Conservation (phyloP, 35 echinoderm and acorn worm genomes). For the Diadema setosum region DNA sequence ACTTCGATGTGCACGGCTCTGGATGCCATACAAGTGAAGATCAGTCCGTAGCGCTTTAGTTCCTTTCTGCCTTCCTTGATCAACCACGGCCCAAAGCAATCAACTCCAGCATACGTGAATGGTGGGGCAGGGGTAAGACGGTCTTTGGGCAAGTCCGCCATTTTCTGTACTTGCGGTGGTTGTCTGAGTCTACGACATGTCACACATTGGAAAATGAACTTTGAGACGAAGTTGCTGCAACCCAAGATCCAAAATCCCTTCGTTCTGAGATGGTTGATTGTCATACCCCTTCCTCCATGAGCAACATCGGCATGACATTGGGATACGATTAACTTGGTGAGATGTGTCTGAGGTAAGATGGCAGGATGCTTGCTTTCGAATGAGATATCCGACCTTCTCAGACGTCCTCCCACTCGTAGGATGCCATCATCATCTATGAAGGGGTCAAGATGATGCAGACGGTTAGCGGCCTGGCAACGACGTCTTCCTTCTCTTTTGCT, state of each 20-base stretch:
- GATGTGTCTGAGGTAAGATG: background rate
- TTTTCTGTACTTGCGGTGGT: background rate
- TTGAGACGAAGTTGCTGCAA: background rate
- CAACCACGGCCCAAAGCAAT: slow-evolving; percentile 57
- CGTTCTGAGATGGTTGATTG: slow-evolving; percentile 27
- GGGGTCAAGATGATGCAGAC: background rate
- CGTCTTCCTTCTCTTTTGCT: background rate
- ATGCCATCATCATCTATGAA: slow-evolving; percentile 29
- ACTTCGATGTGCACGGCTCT: slow-evolving; percentile 63
- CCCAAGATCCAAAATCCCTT: slow-evolving; percentile 51
- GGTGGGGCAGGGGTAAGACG: slow-evolving; percentile 3
- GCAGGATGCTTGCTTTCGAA: slow-evolving; percentile 12
- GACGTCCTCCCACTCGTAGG: slow-evolving; percentile 38
- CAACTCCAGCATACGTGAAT: slow-evolving; percentile 52
- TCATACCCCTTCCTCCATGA: slow-evolving; percentile 32
- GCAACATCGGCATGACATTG: background rate
- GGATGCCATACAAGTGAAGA: slow-evolving; percentile 57
- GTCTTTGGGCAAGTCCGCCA: slow-evolving; percentile 40
- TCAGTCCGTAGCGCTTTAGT: slow-evolving; percentile 53
- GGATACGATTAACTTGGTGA: background rate
- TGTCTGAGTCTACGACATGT: background rate
- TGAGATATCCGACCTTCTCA: background rate
- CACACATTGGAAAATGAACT: slow-evolving; percentile 1
- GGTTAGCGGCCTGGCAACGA: background rate
- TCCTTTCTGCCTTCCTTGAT: slow-evolving; percentile 61